phyloP scores from a whole-genome alignment of 1,140 invertebrate species.

The Carcinoscorpius rotundicauda region DNA sequence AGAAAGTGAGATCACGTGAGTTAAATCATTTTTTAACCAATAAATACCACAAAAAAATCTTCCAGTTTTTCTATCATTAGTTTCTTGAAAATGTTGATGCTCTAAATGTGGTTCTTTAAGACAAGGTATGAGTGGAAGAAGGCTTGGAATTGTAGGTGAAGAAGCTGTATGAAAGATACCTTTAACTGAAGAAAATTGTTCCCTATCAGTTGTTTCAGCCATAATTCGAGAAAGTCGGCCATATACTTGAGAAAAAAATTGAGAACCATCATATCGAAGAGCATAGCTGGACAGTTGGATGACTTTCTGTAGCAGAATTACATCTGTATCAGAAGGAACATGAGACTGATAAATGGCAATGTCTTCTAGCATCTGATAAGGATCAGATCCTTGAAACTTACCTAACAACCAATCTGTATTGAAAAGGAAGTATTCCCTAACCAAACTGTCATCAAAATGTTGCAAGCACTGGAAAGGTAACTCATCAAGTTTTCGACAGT shows the following conservation, averaged over 20 bases:
- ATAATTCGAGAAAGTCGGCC: slow-evolving; percentile 35
- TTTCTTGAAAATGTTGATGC: slow-evolving; percentile 6
- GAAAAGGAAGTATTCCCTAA: slow-evolving; percentile 35
- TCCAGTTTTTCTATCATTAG: slow-evolving; percentile 3
- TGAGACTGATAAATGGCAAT: slow-evolving; percentile 38
- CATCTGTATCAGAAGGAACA: slow-evolving; percentile 28
- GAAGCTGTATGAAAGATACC: slow-evolving; percentile 28
- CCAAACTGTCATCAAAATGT: slow-evolving; percentile 30
- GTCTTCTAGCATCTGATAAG: slow-evolving; percentile 48
- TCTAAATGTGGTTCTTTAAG: slow-evolving; percentile 12
- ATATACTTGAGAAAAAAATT: slow-evolving; percentile 55
- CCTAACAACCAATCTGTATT: slow-evolving; percentile 57
- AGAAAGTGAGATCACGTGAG: slow-evolving; percentile 54
- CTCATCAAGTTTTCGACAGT: slow-evolving; percentile 67
- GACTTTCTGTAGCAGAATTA: slow-evolving; percentile 47
- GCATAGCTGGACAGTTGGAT: slow-evolving; percentile 50
- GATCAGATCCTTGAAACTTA: slow-evolving; percentile 55
- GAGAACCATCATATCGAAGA: slow-evolving; percentile 56
- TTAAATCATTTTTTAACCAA: slow-evolving; percentile 37
- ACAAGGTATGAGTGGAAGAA: slow-evolving; percentile 21
- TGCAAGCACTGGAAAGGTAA: slow-evolving; percentile 52
- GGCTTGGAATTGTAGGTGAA: slow-evolving; percentile 15
- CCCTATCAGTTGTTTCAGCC: slow-evolving; percentile 32
- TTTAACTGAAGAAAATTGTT: slow-evolving; percentile 29
- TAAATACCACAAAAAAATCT: slow-evolving; percentile 14